Conservation (phyloP, 2,113 vertebrate species). For the Rhinopithecus roxellana region DNA sequence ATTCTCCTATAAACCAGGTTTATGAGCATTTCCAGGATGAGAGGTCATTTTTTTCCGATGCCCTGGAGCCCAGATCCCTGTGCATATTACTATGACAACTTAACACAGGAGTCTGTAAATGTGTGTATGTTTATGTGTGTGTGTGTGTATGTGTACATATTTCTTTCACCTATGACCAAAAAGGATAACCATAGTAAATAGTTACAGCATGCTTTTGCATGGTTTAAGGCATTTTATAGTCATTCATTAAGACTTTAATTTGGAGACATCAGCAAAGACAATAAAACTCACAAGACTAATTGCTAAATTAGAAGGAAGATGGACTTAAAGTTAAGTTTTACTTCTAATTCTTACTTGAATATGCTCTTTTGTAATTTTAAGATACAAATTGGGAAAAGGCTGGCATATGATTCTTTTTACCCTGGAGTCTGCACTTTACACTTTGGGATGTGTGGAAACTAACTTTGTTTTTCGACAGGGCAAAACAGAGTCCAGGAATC, state of each 20-base stretch:
- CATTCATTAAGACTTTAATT: neutral
- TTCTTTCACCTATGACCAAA: neutral
- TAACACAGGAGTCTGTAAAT: neutral
- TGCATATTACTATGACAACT: neutral
- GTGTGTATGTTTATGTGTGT: accelerated
- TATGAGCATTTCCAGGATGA: accelerated
- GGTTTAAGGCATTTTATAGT: neutral
- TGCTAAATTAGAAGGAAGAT: neutral
- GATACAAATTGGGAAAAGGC: neutral
- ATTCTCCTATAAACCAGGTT: neutral
- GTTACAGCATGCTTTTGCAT: neutral
- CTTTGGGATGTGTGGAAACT: neutral
- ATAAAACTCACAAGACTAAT: neutral
- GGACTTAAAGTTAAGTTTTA: neutral
- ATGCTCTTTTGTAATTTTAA: neutral
- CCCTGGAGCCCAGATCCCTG: accelerated
- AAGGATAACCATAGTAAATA: neutral
- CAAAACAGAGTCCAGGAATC: neutral
- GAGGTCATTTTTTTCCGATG: neutral
- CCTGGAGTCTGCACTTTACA: neutral
- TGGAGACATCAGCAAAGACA: neutral
- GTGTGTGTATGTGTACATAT: accelerated
- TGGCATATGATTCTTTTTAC: neutral
- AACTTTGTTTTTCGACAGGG: neutral
- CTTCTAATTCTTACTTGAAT: neutral